These are phyloP conservation scores for Cirrhinus mrigala DNA, from an alignment of 2,797 vertebrate genomes.

Conservation along the genomic window DNA sequence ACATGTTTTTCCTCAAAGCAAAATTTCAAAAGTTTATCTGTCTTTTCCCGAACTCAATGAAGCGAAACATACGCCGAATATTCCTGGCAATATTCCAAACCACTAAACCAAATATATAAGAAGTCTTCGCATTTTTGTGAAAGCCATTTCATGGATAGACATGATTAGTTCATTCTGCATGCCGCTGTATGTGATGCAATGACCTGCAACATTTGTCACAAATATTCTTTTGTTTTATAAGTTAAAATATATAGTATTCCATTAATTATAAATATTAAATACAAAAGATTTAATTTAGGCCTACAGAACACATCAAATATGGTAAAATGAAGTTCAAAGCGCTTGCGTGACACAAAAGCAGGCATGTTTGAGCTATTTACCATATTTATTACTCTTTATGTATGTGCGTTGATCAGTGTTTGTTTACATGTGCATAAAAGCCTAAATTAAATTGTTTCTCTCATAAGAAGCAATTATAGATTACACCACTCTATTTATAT, in stretches of 20 bases:
- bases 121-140: neutral
- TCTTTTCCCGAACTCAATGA: neutral
- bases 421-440: neutral
- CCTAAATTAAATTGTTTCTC: neutral
- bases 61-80: neutral
- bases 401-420: neutral
- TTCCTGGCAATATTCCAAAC: neutral
- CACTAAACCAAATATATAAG: neutral
- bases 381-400: too few relatives aligned
- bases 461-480: neutral
- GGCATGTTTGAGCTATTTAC: neutral
- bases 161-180: neutral
- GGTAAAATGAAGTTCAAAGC: neutral
- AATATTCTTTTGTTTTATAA: neutral
- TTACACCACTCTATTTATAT: neutral
- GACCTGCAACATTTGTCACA: neutral
- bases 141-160: neutral
- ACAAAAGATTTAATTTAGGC: neutral
- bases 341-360: neutral
- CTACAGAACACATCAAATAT: neutral
- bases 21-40: neutral
- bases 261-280: neutral
- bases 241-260: too few relatives aligned
- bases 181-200: neutral
- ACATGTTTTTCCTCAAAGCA: neutral